These are phyloP conservation scores for Ceratothoa steindachneri DNA, from an alignment of 2,888 invertebrate genomes.

Conservation along the genomic window DNA sequence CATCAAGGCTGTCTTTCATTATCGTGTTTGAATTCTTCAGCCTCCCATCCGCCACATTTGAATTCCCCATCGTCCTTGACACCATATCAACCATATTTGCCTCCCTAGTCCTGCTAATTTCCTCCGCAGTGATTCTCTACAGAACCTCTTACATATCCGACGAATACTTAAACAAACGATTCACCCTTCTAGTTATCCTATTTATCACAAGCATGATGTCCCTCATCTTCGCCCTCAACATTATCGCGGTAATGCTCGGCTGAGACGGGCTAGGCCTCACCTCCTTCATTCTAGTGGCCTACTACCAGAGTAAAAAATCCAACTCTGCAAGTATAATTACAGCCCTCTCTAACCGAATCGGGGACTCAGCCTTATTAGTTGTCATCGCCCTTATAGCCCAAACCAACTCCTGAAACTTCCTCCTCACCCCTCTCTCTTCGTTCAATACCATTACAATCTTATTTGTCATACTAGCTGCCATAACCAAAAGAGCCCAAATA, in stretches of 20 bases:
- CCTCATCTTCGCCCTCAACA: conserved; percentile 66
- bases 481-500: neutral
- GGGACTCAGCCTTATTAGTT: neutral
- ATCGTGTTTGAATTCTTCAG: too few species aligned
- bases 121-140: neutral
- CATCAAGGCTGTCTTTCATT: too few species aligned
- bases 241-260: conserved; percentile 67
- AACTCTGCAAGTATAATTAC: neutral
- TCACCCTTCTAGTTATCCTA: conserved; percentile 63
- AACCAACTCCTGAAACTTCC: too few species aligned
- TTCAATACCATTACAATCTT: neutral
- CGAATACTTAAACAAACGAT: conserved; percentile 53
- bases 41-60: too few species aligned
- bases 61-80: neutral
- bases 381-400: neutral
- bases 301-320: conserved; percentile 57
- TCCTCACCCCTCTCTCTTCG: too few species aligned
- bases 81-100: neutral
- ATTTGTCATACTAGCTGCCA: neutral
- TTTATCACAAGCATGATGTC: conserved; percentile 66
- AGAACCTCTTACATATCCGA: neutral
- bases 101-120: neutral
- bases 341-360: neutral
- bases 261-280: conserved; percentile 69
- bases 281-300: conserved; percentile 70